These are phyloP conservation scores for Oryzaephilus surinamensis DNA, from an alignment of 1,140 invertebrate genomes.

Conservation along the genomic window DNA sequence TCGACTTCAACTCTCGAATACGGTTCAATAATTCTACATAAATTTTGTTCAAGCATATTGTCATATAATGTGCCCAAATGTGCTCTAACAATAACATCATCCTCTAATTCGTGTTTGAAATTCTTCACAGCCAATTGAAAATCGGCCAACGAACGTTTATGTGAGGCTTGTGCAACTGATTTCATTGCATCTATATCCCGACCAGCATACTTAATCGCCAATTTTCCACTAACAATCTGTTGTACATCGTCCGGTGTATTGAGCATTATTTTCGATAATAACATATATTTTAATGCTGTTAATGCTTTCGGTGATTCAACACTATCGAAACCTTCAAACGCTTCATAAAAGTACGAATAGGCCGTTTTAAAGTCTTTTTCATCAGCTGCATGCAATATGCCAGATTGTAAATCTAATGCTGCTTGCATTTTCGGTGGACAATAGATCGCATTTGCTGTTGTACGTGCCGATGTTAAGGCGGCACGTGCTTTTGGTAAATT, in stretches of 20 bases:
- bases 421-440: conserved; percentile 97
- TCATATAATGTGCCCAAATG: conserved; percentile 96
- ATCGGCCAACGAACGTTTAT: conserved; percentile 91
- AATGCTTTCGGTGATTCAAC: conserved; percentile 87
- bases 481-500: conserved; percentile 96
- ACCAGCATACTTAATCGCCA: conserved; percentile 93
- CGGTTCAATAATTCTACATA: conserved; percentile 97
- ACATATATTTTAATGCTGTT: conserved; percentile 96
- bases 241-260: conserved; percentile 93
- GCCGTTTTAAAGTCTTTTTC: conserved; percentile 99
- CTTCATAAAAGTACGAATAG: conserved; percentile 99
- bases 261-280: conserved; percentile 97
- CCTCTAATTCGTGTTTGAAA: conserved; percentile 83
- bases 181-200: conserved; percentile 97
- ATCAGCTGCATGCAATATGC: conserved; percentile 97
- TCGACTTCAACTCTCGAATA: conserved; percentile 92
- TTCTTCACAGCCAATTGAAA: conserved; percentile 81
- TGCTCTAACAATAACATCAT: conserved; percentile 92
- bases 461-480: conserved; percentile 93
- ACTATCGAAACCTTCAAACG: conserved; percentile 98
- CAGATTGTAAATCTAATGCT: conserved; percentile 93
- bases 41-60: conserved; percentile 97
- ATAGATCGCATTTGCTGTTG: conserved; percentile 98
- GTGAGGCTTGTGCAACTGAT: conserved; percentile 88
- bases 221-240: conserved; percentile 90